A percentile compares a stretch with the other conserved stretches of the same genome.
These are phyloP conservation scores for Thamnophis sirtalis DNA, from an alignment of 2,113 vertebrate genomes.

Conservation along the genomic window DNA sequence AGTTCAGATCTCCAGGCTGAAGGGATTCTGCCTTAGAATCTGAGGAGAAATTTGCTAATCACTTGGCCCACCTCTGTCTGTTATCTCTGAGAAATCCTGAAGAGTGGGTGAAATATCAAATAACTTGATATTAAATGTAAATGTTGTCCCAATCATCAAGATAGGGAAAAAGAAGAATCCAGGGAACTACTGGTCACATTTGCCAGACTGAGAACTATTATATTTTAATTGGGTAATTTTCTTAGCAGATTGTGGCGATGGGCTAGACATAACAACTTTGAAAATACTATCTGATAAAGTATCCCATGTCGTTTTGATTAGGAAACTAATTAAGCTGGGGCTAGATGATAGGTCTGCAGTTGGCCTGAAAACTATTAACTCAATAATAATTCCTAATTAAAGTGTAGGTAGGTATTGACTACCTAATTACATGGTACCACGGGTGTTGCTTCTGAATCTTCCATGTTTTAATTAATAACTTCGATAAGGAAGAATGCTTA, in stretches of 20 bases:
- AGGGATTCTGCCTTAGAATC: background rate
- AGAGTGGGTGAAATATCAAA: background rate
- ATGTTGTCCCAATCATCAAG: background rate
- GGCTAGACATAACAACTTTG: background rate
- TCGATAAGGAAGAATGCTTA: background rate
- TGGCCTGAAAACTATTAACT: background rate
- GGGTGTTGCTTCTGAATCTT: background rate
- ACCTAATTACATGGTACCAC: background rate
- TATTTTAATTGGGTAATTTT: background rate
- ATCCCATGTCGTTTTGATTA: background rate
- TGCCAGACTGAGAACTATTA: background rate
- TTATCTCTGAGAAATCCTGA: background rate
- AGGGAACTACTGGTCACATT: background rate
- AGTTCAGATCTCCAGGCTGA: background rate
- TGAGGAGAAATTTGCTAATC: background rate
- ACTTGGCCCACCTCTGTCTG: background rate
- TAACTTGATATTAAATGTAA: background rate
- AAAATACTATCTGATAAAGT: background rate
- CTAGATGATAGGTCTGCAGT: background rate
- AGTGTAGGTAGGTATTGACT: background rate
- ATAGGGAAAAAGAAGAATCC: background rate
- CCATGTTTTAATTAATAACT: background rate
- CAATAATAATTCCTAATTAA: background rate
- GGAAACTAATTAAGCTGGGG: background rate
- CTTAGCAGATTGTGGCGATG: background rate